Evolutionary conservation across 1,140 invertebrate species (phyloP).

Genomic region (Melanaphis sacchari): DNA sequence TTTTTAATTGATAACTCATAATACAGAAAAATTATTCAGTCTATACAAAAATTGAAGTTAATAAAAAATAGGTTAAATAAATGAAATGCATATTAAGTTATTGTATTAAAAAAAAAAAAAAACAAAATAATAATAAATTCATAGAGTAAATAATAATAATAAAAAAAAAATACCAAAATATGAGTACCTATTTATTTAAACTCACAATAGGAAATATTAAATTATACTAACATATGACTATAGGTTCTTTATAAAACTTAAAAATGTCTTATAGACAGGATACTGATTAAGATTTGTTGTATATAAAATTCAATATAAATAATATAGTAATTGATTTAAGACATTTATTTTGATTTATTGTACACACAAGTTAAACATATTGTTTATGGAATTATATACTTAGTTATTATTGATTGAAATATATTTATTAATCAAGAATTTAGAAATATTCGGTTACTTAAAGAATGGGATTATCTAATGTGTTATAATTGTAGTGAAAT

Average conservation of each 20-base stretch:
- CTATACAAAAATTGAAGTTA: no score
- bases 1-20: no score
- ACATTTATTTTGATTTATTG: background rate
- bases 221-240: background rate
- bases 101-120: no score
- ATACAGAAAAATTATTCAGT: background rate
- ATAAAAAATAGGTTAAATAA: no score
- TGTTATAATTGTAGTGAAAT: background rate
- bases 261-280: background rate
- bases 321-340: no score
- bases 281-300: background rate
- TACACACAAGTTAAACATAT: background rate
- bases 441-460: background rate
- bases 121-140: background rate
- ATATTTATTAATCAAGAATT: background rate
- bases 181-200: background rate
- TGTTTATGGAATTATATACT: background rate
- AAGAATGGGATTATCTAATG: background rate
- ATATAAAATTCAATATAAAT: no score
- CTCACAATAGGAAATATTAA: background rate
- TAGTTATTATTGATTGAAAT: background rate
- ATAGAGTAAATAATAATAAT: background rate
- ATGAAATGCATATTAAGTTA: no score
- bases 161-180: background rate
- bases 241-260: background rate